Evolutionary conservation across 2,888 invertebrate genomes (phyloP).

Genomic region (Sycophila texana): DNA sequence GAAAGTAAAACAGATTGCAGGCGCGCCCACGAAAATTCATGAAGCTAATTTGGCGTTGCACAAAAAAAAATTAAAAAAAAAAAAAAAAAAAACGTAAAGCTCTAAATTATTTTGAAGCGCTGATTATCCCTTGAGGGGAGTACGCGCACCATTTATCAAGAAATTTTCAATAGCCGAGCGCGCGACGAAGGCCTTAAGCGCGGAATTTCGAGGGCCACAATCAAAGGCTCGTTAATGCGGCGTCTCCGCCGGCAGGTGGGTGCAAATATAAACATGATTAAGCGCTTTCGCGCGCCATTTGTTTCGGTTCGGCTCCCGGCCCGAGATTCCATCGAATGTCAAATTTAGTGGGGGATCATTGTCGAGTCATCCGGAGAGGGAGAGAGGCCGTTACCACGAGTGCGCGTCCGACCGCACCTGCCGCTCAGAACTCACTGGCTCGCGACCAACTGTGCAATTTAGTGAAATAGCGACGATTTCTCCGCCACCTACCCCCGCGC

Average conservation of each 20-base stretch:
- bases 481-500: not conserved
- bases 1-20: too few relatives aligned
- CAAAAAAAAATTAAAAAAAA: too few relatives aligned
- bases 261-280: constrained; percentile 33
- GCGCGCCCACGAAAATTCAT: too few relatives aligned
- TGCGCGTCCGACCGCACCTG: constrained; percentile 25
- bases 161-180: too few relatives aligned
- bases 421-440: constrained; percentile 28
- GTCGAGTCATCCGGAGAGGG: constrained; percentile 42
- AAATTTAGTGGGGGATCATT: constrained; percentile 51
- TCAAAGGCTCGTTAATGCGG: constrained; percentile 20
- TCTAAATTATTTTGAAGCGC: too few relatives aligned
- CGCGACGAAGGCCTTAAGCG: too few relatives aligned
- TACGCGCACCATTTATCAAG: too few relatives aligned
- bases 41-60: too few relatives aligned
- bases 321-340: constrained; percentile 25
- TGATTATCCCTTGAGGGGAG: too few relatives aligned
- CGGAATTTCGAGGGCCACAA: not conserved
- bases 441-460: constrained; percentile 53
- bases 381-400: constrained; percentile 45
- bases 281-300: constrained; percentile 26
- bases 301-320: not conserved
- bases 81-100: too few relatives aligned
- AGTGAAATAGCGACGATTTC: constrained; percentile 32
- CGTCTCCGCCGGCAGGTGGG: not conserved